Evolutionary conservation across 2,113 vertebrate genomes (phyloP).

Genomic region (Hipposideros armiger): DNA sequence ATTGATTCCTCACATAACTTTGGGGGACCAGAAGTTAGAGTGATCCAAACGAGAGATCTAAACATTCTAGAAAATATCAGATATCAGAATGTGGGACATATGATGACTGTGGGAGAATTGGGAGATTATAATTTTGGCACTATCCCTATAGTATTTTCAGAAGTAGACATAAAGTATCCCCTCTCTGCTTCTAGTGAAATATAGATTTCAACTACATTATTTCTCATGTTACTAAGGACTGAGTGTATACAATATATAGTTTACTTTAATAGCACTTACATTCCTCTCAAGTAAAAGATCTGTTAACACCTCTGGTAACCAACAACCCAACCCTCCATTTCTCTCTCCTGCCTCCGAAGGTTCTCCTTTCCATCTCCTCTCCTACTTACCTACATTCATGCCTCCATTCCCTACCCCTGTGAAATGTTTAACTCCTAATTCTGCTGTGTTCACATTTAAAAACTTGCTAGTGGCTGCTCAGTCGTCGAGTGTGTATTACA

Average conservation of each 20-base stretch:
- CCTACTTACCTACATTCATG: not conserved
- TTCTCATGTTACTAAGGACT: not conserved
- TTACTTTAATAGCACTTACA: too few species aligned
- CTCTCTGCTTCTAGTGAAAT: not conserved
- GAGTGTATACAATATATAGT: not conserved
- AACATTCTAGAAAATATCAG: not conserved
- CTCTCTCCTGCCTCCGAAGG: not conserved
- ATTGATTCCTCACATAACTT: not conserved
- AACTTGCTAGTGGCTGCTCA: not conserved
- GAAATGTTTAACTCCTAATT: not conserved
- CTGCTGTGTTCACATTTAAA: not conserved
- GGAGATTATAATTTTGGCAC: not conserved
- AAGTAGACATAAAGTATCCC: fast-evolving
- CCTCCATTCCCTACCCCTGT: not conserved
- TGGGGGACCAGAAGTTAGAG: not conserved
- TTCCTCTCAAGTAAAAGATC: not conserved
- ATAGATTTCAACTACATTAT: fast-evolving
- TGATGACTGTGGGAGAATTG: fast-evolving
- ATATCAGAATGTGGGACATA: not conserved
- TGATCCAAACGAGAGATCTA: not conserved
- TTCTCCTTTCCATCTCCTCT: not conserved
- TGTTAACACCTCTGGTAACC: not conserved
- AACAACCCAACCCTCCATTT: too few species aligned
- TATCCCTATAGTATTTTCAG: too few species aligned
- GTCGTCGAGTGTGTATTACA: fast-evolving